A percentile compares a stretch with the other conserved stretches of the same genome.
phyloP scores from a whole-genome alignment of 2,797 vertebrate genomes.

The Centropyge bicolor region DNA sequence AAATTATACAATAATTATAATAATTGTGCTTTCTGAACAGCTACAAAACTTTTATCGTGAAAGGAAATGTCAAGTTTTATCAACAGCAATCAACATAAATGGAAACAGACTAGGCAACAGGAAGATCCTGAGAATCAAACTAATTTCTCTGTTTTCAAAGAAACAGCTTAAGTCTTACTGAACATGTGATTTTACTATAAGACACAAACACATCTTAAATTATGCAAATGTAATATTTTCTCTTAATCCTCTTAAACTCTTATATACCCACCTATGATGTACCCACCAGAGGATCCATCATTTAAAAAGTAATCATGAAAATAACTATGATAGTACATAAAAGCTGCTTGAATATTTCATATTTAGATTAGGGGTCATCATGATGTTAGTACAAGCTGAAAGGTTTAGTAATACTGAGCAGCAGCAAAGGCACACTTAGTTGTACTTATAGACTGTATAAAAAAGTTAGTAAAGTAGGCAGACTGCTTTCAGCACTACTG shows the following conservation, averaged over 20 bases:
- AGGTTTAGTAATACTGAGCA: neutral
- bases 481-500: neutral
- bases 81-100: neutral
- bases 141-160: too few species aligned
- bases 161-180: too few species aligned
- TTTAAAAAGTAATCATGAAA: neutral
- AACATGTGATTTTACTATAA: neutral
- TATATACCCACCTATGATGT: neutral
- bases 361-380: neutral
- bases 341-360: neutral
- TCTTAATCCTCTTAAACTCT: neutral
- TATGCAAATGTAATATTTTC: neutral
- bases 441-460: neutral
- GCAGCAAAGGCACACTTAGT: neutral
- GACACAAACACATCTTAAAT: neutral
- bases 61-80: constrained; percentile 4
- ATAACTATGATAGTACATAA: too few species aligned
- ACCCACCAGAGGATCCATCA: neutral
- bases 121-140: neutral
- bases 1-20: neutral
- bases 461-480: neutral
- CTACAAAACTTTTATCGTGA: neutral
- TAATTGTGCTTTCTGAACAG: neutral
- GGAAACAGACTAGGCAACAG: constrained; percentile 1
- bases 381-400: constrained; percentile 3